Evolutionary conservation across 2,113 vertebrate species (phyloP).

Genomic region (Galbula dea): DNA sequence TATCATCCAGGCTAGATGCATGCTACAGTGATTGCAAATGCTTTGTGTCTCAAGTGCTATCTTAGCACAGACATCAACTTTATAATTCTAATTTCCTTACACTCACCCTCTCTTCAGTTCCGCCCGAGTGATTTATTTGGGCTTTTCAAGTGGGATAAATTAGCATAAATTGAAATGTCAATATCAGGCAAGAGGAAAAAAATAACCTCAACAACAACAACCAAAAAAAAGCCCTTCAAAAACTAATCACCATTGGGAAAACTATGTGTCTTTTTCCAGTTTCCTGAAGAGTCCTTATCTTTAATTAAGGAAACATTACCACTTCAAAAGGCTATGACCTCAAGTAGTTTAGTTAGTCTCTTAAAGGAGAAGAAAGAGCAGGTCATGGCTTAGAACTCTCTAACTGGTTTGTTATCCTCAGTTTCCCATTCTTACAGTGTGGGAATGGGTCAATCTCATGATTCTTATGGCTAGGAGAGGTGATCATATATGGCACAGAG

Average conservation of each 20-base stretch:
- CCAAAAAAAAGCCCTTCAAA: not conserved
- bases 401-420: not conserved
- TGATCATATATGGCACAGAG: not conserved
- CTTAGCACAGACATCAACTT: conserved; percentile 57
- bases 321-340: not conserved
- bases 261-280: not conserved
- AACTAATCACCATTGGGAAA: not conserved
- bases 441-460: not conserved
- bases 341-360: not conserved
- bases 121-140: conserved; percentile 39
- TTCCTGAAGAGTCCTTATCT: conserved; percentile 5
- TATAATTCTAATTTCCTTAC: conserved; percentile 66
- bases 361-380: not conserved
- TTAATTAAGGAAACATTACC: not conserved
- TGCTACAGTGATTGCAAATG: conserved; percentile 63
- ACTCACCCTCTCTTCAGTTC: conserved; percentile 58
- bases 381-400: not conserved
- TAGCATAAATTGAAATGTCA: conserved; percentile 71
- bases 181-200: conserved; percentile 11
- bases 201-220: not conserved
- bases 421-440: not conserved
- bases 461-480: not conserved
- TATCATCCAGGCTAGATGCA: conserved; percentile 52
- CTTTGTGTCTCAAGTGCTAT: conserved; percentile 54
- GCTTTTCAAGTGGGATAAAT: conserved; percentile 56